phyloP scores from a whole-genome alignment of 2,888 invertebrate species.

The Pocota personata region DNA sequence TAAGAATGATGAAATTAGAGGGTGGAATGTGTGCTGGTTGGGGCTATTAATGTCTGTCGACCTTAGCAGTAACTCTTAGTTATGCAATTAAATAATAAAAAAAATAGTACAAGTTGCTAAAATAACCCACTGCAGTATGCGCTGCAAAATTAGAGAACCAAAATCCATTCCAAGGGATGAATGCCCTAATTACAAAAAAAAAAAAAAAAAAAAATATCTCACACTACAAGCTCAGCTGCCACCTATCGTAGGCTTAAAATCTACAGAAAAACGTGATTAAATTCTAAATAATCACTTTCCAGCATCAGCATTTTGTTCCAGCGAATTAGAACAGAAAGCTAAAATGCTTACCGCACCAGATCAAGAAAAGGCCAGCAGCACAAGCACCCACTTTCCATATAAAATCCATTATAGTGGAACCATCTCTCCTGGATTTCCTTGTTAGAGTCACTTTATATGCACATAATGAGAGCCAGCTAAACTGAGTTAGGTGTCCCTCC shows the following conservation, averaged over 20 bases:
- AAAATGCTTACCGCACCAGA: conserved; percentile 31
- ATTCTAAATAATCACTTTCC: conserved; percentile 21
- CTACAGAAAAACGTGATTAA: neutral
- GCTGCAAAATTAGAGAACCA: neutral
- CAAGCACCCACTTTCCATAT: conserved; percentile 38
- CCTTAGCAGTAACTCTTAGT: too few relatives aligned
- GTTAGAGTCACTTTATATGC: conserved; percentile 65
- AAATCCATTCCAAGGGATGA: neutral
- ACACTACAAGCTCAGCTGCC: neutral
- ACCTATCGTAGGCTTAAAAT: neutral
- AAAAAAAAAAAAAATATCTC: neutral
- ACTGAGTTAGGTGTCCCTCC: neutral
- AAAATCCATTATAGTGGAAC: conserved; percentile 37
- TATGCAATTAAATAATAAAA: too few relatives aligned
- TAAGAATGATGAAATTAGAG: too few relatives aligned
- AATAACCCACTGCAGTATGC: too few relatives aligned
- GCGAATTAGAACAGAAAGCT: conserved; percentile 12
- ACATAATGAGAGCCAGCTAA: conserved; percentile 54
- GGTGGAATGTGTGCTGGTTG: too few relatives aligned
- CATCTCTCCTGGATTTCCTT: conserved; percentile 41
- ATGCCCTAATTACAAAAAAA: neutral
- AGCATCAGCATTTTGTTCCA: conserved; percentile 27
- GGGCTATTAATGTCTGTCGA: too few relatives aligned
- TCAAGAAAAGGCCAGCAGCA: conserved; percentile 10
- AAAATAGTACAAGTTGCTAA: too few relatives aligned